A percentile compares a stretch with the other conserved stretches of the same genome.
phyloP scores from a whole-genome alignment of 2,113 vertebrate genomes.

The Noctilio leporinus region DNA sequence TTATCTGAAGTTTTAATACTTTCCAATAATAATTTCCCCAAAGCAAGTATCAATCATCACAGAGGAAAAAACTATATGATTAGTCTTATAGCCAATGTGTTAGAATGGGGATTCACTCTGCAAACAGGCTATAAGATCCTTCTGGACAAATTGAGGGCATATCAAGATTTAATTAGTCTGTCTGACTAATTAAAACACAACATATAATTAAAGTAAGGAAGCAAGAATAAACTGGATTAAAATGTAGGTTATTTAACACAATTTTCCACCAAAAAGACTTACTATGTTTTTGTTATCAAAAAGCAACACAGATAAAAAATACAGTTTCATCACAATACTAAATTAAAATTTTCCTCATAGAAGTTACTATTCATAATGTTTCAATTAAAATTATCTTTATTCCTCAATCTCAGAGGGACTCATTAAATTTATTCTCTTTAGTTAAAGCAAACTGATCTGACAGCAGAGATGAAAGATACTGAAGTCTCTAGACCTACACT shows the following conservation, averaged over 20 bases:
- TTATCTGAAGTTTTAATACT: not conserved
- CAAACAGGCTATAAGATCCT: not conserved
- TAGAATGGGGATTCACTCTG: not conserved
- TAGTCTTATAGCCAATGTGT: not conserved
- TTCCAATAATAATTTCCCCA: not conserved
- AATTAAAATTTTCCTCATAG: not conserved
- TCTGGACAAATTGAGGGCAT: not conserved
- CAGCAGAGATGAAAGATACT: not conserved
- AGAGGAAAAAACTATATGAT: not conserved
- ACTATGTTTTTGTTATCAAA: not conserved
- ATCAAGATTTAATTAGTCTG: not conserved
- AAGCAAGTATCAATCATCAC: not conserved
- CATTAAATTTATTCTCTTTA: constrained; percentile 19
- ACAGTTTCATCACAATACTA: not conserved
- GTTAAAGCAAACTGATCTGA: not conserved
- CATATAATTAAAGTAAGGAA: not conserved
- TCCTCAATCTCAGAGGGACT: not conserved
- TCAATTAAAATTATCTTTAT: not conserved
- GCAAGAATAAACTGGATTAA: not conserved
- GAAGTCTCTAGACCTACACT: not conserved
- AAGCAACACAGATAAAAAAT: not conserved
- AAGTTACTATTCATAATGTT: not conserved
- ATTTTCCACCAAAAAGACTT: not conserved
- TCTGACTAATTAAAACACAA: not conserved
- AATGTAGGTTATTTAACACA: not conserved